These are phyloP conservation scores for Zosterops pallidus DNA, from an alignment of 2,113 vertebrate genomes.

Conservation along the genomic window DNA sequence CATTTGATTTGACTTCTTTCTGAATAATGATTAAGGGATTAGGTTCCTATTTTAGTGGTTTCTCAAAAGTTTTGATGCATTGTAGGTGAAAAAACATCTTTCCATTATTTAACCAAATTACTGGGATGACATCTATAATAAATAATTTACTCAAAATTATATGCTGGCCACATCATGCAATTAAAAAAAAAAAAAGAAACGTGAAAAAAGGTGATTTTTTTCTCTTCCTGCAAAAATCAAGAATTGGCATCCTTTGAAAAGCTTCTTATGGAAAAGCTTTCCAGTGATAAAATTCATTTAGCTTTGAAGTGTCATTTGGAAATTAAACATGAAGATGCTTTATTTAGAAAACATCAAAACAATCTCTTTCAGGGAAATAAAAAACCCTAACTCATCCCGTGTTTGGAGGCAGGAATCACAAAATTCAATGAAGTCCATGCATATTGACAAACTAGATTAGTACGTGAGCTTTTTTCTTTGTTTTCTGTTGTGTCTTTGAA, in stretches of 20 bases:
- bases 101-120: neutral
- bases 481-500: constrained; percentile 22
- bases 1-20: neutral
- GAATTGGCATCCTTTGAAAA: constrained; percentile 41
- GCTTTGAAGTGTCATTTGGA: constrained; percentile 51
- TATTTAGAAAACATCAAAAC: constrained; percentile 58
- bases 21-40: neutral
- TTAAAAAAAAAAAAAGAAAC: neutral
- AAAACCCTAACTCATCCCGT: neutral
- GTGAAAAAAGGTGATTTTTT: neutral
- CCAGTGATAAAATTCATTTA: constrained; percentile 20
- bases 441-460: constrained; percentile 7
- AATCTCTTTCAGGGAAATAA: neutral
- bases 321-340: constrained; percentile 47
- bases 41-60: neutral
- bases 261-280: constrained; percentile 27
- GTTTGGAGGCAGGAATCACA: constrained; percentile 4
- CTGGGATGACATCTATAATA: neutral
- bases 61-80: neutral
- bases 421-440: neutral
- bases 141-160: neutral
- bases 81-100: neutral
- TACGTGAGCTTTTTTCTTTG: neutral
- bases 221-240: neutral
- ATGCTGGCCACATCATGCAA: neutral